phyloP scores from a whole-genome alignment of 30 jellyfish, hydroid and myxozoan genomes.

The Hydractinia echinata region DNA sequence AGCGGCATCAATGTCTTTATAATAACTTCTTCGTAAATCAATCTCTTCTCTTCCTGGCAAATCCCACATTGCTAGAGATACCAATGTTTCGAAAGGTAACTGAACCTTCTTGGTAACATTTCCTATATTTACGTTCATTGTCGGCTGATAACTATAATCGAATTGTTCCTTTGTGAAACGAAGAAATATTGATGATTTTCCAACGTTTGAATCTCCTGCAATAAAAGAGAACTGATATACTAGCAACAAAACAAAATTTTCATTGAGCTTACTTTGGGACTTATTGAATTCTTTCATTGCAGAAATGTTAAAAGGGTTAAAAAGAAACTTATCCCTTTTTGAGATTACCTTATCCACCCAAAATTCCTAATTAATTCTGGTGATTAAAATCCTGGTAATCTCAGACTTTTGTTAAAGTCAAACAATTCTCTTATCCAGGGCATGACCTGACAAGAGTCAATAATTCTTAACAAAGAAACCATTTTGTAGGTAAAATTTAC shows the following conservation, averaged over 20 bases:
- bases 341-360: too few relatives aligned
- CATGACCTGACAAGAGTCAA: too few relatives aligned
- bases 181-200: conserved; percentile 79
- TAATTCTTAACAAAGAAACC: too few relatives aligned
- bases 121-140: conserved; percentile 89
- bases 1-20: conserved; percentile 90
- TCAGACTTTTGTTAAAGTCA: too few relatives aligned
- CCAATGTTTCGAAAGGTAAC: conserved; percentile 84
- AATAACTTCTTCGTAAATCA: conserved; percentile 82
- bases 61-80: conserved; percentile 81
- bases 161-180: conserved; percentile 82
- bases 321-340: too few relatives aligned
- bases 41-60: conserved; percentile 95
- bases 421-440: too few relatives aligned
- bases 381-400: too few relatives aligned
- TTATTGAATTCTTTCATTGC: not conserved
- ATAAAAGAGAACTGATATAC: not conserved
- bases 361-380: too few relatives aligned
- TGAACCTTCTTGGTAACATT: conserved; percentile 81
- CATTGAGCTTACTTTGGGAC: not conserved
- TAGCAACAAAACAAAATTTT: not conserved
- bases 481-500: too few relatives aligned
- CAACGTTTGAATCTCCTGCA: conserved; percentile 94
- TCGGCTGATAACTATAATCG: conserved; percentile 95
- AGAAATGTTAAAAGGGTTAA: not conserved